Evolutionary conservation across 2,888 invertebrate species (phyloP), one percentile per base, ranked within the genome.

Genomic region (Mycalesis mineus): DNA sequence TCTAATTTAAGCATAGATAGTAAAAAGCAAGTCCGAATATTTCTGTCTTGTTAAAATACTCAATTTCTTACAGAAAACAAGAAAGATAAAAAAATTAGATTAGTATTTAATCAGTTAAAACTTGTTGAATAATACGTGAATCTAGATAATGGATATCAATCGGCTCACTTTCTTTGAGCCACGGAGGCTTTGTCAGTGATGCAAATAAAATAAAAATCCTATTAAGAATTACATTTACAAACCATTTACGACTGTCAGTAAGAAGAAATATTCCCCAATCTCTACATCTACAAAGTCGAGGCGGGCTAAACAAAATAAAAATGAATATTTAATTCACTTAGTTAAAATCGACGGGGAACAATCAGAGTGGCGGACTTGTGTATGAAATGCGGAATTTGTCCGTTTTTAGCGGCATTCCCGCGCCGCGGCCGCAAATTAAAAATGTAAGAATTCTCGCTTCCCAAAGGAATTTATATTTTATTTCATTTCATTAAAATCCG

Each of bases 401-500:
- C 77, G 84, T 89, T 89, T 88, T 88, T 88, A 78, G 82, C 75
- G 73, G 71, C 84, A 82, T 84, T 81, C 75, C 75, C 79, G 80
- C 84, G 78, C 84, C 82, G 73, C 74, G 75, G 75, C 75, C 76
- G 80, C 84, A 85, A 88, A 89, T 88, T 89, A 88, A 89, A 89
- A 88, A 88, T 88, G 89, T 85, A 88, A 88, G 88, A 88, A 88
- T 88, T 84, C 85, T 81, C 85, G 86, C 87, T 86, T 80, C 47
- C 47, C 78, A 80, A 83, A 83, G 84, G 86, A 82, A 87, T 88
- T 86, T 88, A 89, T 89, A 88, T 89, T 88, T 88, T 88, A 88
- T 88, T 88, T 87, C 84, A 88, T 89, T 89, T 86, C 85, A 87
- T 87, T 88, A 87, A 71, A 88, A 88, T 87, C 88, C 88, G 77